Base-by-base conservation (phyloP, 2,113 vertebrate genomes). In the Eudyptes chrysolophus region DNA sequence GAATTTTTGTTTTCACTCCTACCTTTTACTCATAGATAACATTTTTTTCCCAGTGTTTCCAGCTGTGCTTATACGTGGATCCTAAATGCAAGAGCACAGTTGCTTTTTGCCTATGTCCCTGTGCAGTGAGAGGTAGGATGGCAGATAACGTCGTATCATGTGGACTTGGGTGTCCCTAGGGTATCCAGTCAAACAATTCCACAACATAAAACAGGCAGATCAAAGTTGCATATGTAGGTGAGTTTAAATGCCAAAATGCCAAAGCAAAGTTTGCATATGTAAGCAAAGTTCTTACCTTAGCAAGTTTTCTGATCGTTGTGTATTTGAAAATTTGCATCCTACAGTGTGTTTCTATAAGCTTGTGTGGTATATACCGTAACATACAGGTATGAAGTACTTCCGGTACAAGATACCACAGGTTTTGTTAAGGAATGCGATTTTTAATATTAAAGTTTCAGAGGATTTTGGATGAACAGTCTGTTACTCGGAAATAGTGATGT, bases 121-220 rank as follows among this genome's bases (percentile, higher is more conserved):
- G 82, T 36, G 75, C 61, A 76, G 16, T 5, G 70, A 44, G 36
- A 87, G 48, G 52, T 22, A 4, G 78, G 40, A 9, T 52, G 34
- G 40, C 70, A 70, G 60, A 7, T 69, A 7, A 25, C 61, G 5
- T 27, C 32, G 6, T 16, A 1, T 54, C 0, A 0, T 18, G 25
- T 25, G 49, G 70, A 7, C 61, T 44, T 46, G 57, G 27, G 34
- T 44, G 66, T 70, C 71, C 42, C 48, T 66, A 7, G 40, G 44
- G 13, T 40, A 8, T 32, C 70, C 49, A 48, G 32, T 24, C 42
- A 54, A 34, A n/a, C 52, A 51, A 49, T 62, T 48, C 48, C 61
- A 62, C 17, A 24, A 3, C 29, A 16, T 16, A n/a, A 48, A 61
- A 16, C 57, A 48, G 54, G 52, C 34, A 57, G 49, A 21, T 32